Base-by-base conservation (phyloP, 2,888 invertebrate genomes). In the Temnothorax ravouxi region DNA sequence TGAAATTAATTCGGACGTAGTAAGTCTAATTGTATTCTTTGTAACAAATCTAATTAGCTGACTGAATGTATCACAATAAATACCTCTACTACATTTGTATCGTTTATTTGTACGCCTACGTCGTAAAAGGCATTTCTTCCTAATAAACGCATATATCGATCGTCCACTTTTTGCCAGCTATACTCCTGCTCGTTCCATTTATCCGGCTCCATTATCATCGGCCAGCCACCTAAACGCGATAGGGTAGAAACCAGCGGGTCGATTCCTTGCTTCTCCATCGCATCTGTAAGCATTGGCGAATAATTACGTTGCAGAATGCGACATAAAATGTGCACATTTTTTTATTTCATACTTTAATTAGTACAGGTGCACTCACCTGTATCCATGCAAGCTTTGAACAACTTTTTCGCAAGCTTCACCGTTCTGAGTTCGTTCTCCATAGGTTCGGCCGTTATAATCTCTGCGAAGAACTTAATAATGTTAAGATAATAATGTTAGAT, bases 201-300 rank as follows among this genome's bases (percentile, higher is more conserved):
- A 1, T 86, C 87, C 2, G 84, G 72, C 13, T 92, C 90, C 89
- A 92, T 90, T 50, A 87, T 84, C 74, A 92, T 84, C 0, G 92
- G 92, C 92, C 92, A 92, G 4, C 92, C 92, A 25, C 92, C 92
- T 59, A 81, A 80, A 74, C 85, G 84, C 72, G 89, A 86, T 11
- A 92, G 15, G 21, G 90, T 88, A n/a, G 88, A 88, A 47, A 91
- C 64, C 11, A 93, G 38, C 6, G 92, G 90, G 15, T 88, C 87
- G 2, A 93, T 21, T 0, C 90, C 90, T 61, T 74, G 75, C 54
- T 74, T 64, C 38, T 91, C 84, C 1, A n/a, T 69, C n/a, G 29
- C 18, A 1, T 44, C 66, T 66, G 13, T 25, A 52, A 69, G 6
- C 13, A 21, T 66, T 44, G 29, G 25, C 18, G 3, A 69, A 50